These are phyloP conservation scores for Meganola albula DNA, from an alignment of 2,888 invertebrate genomes.

Conservation along the genomic window DNA sequence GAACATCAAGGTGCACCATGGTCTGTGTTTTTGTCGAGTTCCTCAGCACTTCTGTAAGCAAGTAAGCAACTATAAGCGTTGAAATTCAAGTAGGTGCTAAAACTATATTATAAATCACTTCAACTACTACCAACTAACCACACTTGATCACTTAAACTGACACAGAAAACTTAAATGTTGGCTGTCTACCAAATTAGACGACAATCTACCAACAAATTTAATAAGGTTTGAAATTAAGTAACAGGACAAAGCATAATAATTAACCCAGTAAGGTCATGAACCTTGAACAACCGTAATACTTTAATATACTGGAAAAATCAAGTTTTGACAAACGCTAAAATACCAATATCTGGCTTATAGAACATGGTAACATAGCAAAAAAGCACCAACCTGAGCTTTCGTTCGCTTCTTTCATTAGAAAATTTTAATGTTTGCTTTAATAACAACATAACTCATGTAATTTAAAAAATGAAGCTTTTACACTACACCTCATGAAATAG, in stretches of 20 bases:
- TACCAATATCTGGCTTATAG: too few relatives aligned
- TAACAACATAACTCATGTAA: slow-evolving; percentile 70
- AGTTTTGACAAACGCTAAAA: slow-evolving; percentile 12
- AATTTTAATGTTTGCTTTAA: slow-evolving; percentile 61
- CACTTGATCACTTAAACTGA: too few relatives aligned
- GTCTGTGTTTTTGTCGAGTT: slow-evolving; percentile 36
- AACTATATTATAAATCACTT: too few relatives aligned
- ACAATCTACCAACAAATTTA: too few relatives aligned
- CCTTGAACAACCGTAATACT: slow-evolving; percentile 42
- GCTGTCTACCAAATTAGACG: too few relatives aligned
- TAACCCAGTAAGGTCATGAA: slow-evolving; percentile 50
- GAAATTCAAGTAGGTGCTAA: too few relatives aligned
- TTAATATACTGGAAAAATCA: slow-evolving; percentile 19
- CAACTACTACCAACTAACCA: too few relatives aligned
- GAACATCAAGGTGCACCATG: slow-evolving; percentile 72
- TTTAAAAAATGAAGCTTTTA: slow-evolving; percentile 40
- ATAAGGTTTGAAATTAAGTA: too few relatives aligned
- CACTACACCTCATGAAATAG: slow-evolving; percentile 38
- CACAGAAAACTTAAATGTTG: too few relatives aligned
- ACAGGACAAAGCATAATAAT: slow-evolving; percentile 37
- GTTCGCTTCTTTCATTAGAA: slow-evolving; percentile 58
- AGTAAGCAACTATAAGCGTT: too few relatives aligned
- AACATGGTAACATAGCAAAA: slow-evolving; percentile 5
- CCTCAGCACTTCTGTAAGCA: slow-evolving; percentile 50
- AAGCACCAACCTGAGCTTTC: slow-evolving; percentile 63